Evolutionary conservation across 2,797 vertebrate species (phyloP), one percentile per base, ranked within the genome.

Genomic region (Thunnus albacares): DNA sequence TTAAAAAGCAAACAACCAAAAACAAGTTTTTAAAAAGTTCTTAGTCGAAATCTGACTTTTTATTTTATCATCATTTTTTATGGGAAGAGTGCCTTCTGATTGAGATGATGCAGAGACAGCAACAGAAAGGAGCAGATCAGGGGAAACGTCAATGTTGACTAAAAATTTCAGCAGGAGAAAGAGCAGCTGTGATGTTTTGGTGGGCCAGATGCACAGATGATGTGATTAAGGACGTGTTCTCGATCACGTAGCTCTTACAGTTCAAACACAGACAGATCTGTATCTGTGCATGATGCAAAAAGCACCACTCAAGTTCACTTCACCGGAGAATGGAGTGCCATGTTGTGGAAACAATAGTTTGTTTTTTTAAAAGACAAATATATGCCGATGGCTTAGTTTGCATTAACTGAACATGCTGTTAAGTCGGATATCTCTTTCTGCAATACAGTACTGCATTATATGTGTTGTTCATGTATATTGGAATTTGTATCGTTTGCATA

Each of bases 141-240:
- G 43, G 10, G 51, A 52, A 67, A 75, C 5, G 2, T 26, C 55
- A 43, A 1, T 18, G 64, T 58, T 77, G 71, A 77, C 62, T 66
- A 26, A 24, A 58, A 18, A 61, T 57, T 35, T 79, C 65, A 83
- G 67, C 61, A 26, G 71, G 83, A 90, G 77, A 81, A 85, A 85
- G 77, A 89, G 84, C 92, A 92, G 91, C 85, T 92, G 85, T 8
- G 75, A 69, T 67, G 70, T 71, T 1, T 33, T 28, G 22, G n/a
- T 38, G 57, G 67, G 45, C 83, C 90, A 93, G 92, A 87, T 84
- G 87, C 84, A 70, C 75, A 63, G 79, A 90, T 92, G 89, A 92
- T 90, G 80, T 82, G 79, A 94, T 92, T 89, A 90, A 72, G 81
- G 81, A 85, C 35, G 41, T 93, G 89, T 53, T 80, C 79, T 81